A percentile compares a stretch with the other conserved stretches of the same genome.
Conservation (phyloP, 2,797 vertebrate species). For the Melopsittacus undulatus region DNA sequence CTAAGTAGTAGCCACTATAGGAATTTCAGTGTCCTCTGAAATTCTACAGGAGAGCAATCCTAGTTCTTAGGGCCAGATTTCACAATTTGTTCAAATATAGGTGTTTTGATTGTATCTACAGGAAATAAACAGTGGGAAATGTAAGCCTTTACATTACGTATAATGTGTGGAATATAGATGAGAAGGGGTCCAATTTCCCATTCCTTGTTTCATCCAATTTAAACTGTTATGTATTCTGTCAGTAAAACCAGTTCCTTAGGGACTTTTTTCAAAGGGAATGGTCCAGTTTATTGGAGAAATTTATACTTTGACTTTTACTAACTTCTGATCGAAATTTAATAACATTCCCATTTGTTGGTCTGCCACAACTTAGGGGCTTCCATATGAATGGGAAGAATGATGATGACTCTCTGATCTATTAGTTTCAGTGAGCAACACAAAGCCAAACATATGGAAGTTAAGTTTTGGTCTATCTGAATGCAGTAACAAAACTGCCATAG, state of each 20-base stretch:
- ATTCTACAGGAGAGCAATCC: neutral
- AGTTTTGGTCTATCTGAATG: neutral
- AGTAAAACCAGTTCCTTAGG: neutral
- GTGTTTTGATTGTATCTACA: neutral
- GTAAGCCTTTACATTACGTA: neutral
- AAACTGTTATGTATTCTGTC: neutral
- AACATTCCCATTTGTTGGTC: neutral
- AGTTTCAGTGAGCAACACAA: neutral
- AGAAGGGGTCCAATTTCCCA: neutral
- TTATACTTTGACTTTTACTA: neutral
- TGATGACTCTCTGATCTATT: neutral
- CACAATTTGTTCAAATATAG: neutral
- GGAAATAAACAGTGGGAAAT: neutral
- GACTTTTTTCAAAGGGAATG: neutral
- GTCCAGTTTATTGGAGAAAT: neutral
- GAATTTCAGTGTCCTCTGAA: neutral
- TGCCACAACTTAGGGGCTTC: neutral
- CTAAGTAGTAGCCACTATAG: neutral
- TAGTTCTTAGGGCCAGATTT: neutral
- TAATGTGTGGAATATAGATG: neutral
- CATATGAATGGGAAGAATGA: neutral
- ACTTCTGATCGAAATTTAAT: neutral
- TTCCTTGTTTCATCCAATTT: neutral
- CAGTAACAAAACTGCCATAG: neutral
- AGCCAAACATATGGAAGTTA: neutral